A percentile compares a stretch with the other conserved stretches of the same genome.
Evolutionary conservation across 1,140 invertebrate species (phyloP).

Genomic region (Diorhabda elongata): DNA sequence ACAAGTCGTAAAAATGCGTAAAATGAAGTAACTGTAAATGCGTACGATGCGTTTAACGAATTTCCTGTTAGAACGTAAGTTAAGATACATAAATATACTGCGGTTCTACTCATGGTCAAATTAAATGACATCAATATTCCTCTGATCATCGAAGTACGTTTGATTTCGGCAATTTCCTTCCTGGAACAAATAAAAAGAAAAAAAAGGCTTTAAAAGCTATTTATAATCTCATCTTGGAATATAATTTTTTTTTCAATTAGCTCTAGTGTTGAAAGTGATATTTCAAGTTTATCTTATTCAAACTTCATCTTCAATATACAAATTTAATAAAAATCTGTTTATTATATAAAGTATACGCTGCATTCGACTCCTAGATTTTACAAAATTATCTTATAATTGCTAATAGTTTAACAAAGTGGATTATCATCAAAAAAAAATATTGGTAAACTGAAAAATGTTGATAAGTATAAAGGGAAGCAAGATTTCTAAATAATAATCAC

Average conservation of each 20-base stretch:
- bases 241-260: neutral
- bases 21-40: slow-evolving; percentile 67
- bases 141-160: slow-evolving; percentile 54
- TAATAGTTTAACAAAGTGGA: too few species aligned
- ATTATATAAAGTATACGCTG: too few species aligned
- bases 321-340: too few species aligned
- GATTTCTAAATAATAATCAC: too few species aligned
- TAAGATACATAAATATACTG: slow-evolving; percentile 71
- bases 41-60: slow-evolving; percentile 66
- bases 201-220: too few species aligned
- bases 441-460: too few species aligned
- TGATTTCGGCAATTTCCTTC: slow-evolving; percentile 38
- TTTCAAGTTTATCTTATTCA: neutral
- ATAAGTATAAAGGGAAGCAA: too few species aligned
- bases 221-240: too few species aligned
- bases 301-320: neutral
- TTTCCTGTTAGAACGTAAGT: slow-evolving; percentile 68
- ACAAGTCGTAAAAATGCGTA: slow-evolving; percentile 66
- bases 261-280: neutral
- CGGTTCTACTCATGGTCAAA: slow-evolving; percentile 66
- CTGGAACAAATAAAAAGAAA: slow-evolving; percentile 21
- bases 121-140: slow-evolving; percentile 69
- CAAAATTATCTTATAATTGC: too few species aligned
- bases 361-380: too few species aligned
- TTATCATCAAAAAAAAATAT: too few species aligned